Base-by-base conservation (phyloP, 1,140 invertebrate genomes). In the Pogonomyrmex californicus region DNA sequence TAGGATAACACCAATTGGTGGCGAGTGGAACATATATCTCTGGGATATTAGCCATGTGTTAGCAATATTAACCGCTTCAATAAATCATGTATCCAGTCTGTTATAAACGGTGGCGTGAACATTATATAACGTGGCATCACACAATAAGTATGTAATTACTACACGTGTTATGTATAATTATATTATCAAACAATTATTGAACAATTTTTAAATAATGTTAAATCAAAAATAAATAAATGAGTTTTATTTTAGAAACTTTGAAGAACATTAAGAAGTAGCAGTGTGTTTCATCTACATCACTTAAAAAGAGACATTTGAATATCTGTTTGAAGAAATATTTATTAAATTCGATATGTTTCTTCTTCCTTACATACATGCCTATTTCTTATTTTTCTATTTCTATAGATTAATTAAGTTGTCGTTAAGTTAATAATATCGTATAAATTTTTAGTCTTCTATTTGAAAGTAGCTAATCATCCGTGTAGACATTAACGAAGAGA, bases 1-100 rank as follows among this genome's bases (percentile, higher is more conserved):
- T 75, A 56, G 82, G 60, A 85, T 85, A 78, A 78, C 82, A 70
- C 4, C 49, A 68, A 82, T 58, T 56, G 54, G 41, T 47, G 51
- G 56, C 60, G 68, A 75, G 68, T 47, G 77, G 49, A 54, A 68
- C 75, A 83, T 49, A 71, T 71, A 73, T 83, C 68, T 83, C 68
- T 73, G 54, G 41, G 56, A 83, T 60, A 83, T 75, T 83, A 83
- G n/a, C 68, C 60, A 60, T 41, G 79, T 83, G 68, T 83, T 83
- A 75, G 23, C 79, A 60, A 83, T 83, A 83, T 73, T 83, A 83
- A 56, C 79, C 68, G 54, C 68, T 38, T 83, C 44, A 73, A 83
- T 83, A 83, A 73, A 83, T 83, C 41, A 75, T 75, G 41, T 38
- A 83, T 75, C 75, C 41, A 60, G 33, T 9, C 68, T 17, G 33